A percentile compares a stretch with the other conserved stretches of the same genome.
Conservation (phyloP, 2,888 invertebrate species). For the Drosophila mimica region DNA sequence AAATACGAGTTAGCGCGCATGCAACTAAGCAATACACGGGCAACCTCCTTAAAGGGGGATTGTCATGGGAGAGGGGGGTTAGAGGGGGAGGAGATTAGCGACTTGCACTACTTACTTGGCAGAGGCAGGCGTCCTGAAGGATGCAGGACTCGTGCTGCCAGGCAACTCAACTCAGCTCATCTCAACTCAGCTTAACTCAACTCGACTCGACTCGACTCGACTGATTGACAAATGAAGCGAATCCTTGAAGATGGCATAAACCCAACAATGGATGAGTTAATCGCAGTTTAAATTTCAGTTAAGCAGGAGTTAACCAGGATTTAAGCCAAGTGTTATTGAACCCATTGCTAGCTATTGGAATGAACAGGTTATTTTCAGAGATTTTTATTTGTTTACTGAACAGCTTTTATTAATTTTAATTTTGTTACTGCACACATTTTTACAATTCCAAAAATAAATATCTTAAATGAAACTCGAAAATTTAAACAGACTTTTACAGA, state of each 20-base stretch:
- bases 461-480: background rate
- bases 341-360: background rate
- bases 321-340: background rate
- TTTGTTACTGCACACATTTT: background rate
- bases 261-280: slow-evolving; percentile 46
- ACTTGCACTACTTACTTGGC: slow-evolving; percentile 24
- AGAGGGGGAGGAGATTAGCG: background rate
- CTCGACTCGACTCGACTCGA: background rate
- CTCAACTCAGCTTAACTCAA: background rate
- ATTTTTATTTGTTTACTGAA: background rate
- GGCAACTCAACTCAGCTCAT: background rate
- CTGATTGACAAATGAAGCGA: slow-evolving; percentile 67
- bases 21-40: slow-evolving; percentile 1
- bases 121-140: slow-evolving; percentile 11
- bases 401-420: background rate
- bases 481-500: background rate
- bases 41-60: background rate
- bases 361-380: background rate
- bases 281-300: background rate
- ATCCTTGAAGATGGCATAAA: slow-evolving; percentile 46
- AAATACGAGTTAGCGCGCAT: slow-evolving; percentile 56
- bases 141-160: slow-evolving; percentile 32
- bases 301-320: too few species aligned
- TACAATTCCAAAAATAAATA: background rate
- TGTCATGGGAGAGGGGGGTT: background rate